Evolutionary conservation across 2,113 vertebrate genomes (phyloP).

Genomic region (Oreochromis tanganicae): DNA sequence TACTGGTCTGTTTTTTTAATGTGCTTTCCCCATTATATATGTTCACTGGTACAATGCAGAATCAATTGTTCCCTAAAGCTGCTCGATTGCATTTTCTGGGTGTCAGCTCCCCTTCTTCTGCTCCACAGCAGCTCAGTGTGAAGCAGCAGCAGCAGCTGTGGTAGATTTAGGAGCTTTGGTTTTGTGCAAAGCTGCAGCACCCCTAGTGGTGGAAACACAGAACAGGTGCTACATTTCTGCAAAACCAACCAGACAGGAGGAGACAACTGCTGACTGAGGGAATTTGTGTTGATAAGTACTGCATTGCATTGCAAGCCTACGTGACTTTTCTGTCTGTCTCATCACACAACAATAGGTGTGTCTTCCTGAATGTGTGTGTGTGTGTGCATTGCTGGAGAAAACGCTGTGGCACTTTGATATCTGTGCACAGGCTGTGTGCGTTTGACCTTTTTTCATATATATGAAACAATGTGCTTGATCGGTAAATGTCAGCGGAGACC

Average conservation of each 20-base stretch:
- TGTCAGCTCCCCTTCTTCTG: conserved; percentile 47
- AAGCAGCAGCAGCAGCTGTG: conserved; percentile 49
- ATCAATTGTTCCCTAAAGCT: conserved; percentile 44
- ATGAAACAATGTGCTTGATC: conserved; percentile 25
- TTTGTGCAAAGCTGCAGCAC: conserved; percentile 64
- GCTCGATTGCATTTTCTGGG: conserved; percentile 18
- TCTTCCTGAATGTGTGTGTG: not conserved
- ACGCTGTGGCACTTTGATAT: not conserved
- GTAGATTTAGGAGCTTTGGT: not conserved
- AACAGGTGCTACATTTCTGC: not conserved
- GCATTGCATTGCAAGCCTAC: not conserved
- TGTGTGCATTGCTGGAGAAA: not conserved
- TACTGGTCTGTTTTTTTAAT: conserved; percentile 26
- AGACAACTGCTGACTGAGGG: conserved; percentile 16
- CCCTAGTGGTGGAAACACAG: conserved; percentile 43
- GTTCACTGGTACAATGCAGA: conserved; percentile 42
- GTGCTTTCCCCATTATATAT: conserved; percentile 5
- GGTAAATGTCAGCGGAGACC: conserved; percentile 56
- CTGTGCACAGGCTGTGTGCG: not conserved
- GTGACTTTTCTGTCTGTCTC: conserved; percentile 20
- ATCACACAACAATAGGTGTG: not conserved
- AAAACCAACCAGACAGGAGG: conserved; percentile 19
- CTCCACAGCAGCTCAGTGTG: not conserved
- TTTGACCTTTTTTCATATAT: conserved; percentile 21
- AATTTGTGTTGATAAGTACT: not conserved